Evolutionary conservation across 2,888 invertebrate species (phyloP), one percentile per base, ranked within the genome.

Genomic region (Panzeria rudis): DNA sequence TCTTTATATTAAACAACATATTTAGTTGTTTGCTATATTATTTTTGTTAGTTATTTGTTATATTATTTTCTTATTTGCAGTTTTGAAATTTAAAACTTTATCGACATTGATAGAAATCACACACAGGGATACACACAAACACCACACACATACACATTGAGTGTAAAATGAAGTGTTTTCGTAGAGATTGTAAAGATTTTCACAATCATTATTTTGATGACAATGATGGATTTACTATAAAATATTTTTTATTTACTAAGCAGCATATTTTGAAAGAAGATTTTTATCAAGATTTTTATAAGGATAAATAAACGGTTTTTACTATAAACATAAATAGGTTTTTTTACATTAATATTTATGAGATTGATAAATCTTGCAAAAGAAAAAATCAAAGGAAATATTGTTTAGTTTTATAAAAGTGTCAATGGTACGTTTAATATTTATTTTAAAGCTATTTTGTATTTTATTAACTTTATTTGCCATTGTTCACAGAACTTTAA

Each of bases 81-180:
- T 82, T 84, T 64, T 78, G 73, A 85, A 85, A 85, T 82, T 61
- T 61, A 78, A 82, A 82, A 82, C 82, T 85, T 73, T 81, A 41
- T 64, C 69, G 73, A 82, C 73, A 78, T 82, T 78, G 85, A 85
- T 78, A 73, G 64, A 82, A 82, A 82, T 68, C 72, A 17, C 17
- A 11, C 25, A 20, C 6, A 41, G 47, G 8, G 69, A 20, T 35
- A 29, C 2, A 29, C 44, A 44, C 23, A 7, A 11, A 35, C 8
- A 11, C n/a, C n/a, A 50, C n/a, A 35, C 25, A n/a, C 25, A 3
- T 13, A 38, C 2, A 23, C 23, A 61, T 23, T 8, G n/a, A 64
- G 64, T 41, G 41, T 50, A 50, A 68, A 68, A 47, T 61, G 59
- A 11, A 66, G 68, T 76, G 44, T 62, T 50, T 50, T 75, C 52